Evolutionary conservation across 2,113 vertebrate genomes (phyloP), one percentile per base, ranked within the genome.

Genomic region (Scomber japonicus): DNA sequence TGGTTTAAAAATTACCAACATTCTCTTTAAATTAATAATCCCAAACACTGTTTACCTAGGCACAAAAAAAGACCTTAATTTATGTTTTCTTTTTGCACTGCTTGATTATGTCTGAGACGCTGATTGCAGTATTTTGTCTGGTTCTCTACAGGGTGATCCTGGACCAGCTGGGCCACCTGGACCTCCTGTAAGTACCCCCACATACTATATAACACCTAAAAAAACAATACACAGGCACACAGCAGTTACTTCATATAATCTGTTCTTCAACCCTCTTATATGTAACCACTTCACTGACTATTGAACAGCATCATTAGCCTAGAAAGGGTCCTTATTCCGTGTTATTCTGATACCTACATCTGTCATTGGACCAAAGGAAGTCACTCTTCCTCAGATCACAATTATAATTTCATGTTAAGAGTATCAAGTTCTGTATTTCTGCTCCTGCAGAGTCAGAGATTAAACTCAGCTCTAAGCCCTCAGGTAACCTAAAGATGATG

Each of bases 111-210:
- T 64, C 14, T 49, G 2, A 57, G 21, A 62, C n/a, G 27, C 10
- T 87, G 17, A 71, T 57, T 69, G 57, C 74, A 24, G n/a, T 1
- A 16, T 35, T 56, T 73, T 93, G 19, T 1, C 5, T 66, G 59
- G 55, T 17, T 88, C 55, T 80, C 87, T 24, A 0, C 13, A 99
- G 98, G 98, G 97, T 59, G 96, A 95, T 0, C 4, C 95, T 15
- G 98, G 98, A 92, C 97, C 96, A 79, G 40, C 96, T 0, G 98
- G 97, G 19, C 97, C 97, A 0, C 89, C 93, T 15, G 98, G 98
- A 89, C 82, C 96, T 85, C 94, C 97, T 90, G 98, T 99, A 93
- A 98, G 97, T 97, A 89, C 59, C 66, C 10, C 50, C 17, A 65
- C 73, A 51, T 49, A 15, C 51, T 64, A 14, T 62, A 4, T n/a